A percentile compares a stretch with the other conserved stretches of the same genome.
phyloP scores from a whole-genome alignment of 1,140 invertebrate species.

The Lucilia cuprina region DNA sequence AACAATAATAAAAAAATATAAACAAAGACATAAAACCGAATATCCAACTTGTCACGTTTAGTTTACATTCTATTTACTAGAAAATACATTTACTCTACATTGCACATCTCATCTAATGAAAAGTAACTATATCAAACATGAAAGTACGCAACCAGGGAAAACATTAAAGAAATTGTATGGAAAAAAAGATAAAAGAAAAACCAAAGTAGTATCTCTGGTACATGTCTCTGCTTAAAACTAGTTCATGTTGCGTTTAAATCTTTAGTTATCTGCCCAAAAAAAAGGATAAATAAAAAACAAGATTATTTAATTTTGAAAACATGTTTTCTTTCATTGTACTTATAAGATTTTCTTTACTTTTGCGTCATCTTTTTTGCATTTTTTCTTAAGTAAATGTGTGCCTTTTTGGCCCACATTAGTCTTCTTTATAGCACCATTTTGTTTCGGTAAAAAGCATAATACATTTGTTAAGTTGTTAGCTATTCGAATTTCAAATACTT shows the following conservation, averaged over 20 bases:
- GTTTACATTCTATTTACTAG: not conserved
- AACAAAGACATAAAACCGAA: not conserved
- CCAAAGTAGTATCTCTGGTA: too few species aligned
- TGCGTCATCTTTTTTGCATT: too few species aligned
- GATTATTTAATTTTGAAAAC: not conserved
- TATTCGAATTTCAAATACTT: too few species aligned
- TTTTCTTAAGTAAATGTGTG: too few species aligned
- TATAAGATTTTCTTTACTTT: not conserved
- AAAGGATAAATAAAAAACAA: not conserved
- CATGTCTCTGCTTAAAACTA: too few species aligned
- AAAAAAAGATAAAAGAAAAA: not conserved
- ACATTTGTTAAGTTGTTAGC: too few species aligned
- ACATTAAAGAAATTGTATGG: not conserved
- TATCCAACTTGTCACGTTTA: slow-evolving; percentile 5
- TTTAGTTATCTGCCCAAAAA: too few species aligned
- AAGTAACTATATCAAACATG: not conserved
- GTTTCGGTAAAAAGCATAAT: too few species aligned
- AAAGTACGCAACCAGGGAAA: not conserved
- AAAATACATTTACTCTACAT: slow-evolving; percentile 2
- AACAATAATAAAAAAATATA: too few species aligned
- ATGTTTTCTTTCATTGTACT: not conserved
- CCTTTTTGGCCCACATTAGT: too few species aligned
- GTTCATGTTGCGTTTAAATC: too few species aligned
- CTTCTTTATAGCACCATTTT: too few species aligned
- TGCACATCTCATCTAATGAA: not conserved